Evolutionary conservation across 2,113 vertebrate genomes (phyloP).

Genomic region (Danionella cerebrum): DNA sequence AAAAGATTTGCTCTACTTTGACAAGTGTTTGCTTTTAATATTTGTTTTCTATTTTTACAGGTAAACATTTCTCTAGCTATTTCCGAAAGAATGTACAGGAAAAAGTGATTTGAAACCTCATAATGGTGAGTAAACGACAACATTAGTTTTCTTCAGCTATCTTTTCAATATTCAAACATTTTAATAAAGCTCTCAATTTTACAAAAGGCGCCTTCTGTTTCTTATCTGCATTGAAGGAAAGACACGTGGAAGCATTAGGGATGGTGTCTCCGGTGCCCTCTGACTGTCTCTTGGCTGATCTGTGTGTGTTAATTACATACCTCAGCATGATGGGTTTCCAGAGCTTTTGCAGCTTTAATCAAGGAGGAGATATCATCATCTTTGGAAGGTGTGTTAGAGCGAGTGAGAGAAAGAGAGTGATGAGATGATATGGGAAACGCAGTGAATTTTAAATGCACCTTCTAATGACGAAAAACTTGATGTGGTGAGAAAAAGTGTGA

Average conservation of each 20-base stretch:
- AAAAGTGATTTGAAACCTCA: neutral
- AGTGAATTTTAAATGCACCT: too few relatives aligned
- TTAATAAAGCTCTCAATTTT: neutral
- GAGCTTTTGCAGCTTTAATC: constrained; percentile 19
- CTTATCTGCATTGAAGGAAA: neutral
- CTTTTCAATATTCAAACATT: neutral
- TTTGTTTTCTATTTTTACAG: too few relatives aligned
- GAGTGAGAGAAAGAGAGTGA: neutral
- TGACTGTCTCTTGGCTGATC: constrained; percentile 9
- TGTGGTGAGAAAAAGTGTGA: too few relatives aligned
- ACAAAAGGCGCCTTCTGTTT: neutral
- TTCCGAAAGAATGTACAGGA: neutral
- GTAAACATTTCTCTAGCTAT: neutral
- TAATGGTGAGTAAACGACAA: neutral
- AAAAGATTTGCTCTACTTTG: too few relatives aligned
- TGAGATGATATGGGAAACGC: neutral
- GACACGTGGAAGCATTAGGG: constrained; percentile 23
- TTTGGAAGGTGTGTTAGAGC: neutral
- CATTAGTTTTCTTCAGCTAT: neutral
- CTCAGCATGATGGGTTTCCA: constrained; percentile 9
- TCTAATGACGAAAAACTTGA: too few relatives aligned
- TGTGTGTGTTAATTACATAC: constrained; percentile 28
- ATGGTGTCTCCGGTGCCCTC: neutral
- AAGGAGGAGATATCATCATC: constrained; percentile 13
- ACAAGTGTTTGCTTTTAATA: too few relatives aligned